Percentiles rank a stretch among this genome's conserved stretches.
Conservation (phyloP, 2,797 vertebrate species). For the Melanotaenia maccullochi region DNA sequence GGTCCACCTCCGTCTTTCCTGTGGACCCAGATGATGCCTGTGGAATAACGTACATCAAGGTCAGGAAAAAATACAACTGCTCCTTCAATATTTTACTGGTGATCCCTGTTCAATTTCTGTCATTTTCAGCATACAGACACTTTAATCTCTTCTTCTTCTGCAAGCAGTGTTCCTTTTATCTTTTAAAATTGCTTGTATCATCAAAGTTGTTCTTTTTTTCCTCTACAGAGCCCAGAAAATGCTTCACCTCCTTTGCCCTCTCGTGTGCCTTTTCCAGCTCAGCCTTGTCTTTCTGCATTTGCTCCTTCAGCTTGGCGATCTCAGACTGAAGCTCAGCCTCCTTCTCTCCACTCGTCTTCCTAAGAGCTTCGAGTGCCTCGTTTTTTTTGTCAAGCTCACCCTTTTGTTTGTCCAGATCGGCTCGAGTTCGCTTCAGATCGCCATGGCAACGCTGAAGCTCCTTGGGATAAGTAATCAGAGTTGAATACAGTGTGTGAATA, state of each 20-base stretch:
- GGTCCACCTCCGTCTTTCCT: conserved; percentile 63
- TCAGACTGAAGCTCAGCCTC: conserved; percentile 78
- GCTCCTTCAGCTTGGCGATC: conserved; percentile 80
- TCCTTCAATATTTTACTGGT: not conserved
- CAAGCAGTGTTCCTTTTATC: not conserved
- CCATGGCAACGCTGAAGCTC: conserved; percentile 81
- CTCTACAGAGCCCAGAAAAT: not conserved
- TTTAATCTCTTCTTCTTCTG: not conserved
- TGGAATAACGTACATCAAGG: not conserved
- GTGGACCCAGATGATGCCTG: conserved; percentile 43
- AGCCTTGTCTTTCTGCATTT: conserved; percentile 78
- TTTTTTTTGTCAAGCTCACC: conserved; percentile 74
- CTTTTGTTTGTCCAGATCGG: conserved; percentile 79
- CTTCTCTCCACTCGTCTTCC: conserved; percentile 67
- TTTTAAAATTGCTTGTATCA: not conserved
- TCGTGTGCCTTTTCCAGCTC: conserved; percentile 79
- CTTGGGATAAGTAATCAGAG: conserved; percentile 75
- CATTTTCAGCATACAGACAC: conserved; percentile 3
- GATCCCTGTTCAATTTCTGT: not conserved
- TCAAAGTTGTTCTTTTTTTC: not conserved
- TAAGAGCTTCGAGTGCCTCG: conserved; percentile 77
- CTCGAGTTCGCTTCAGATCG: conserved; percentile 73
- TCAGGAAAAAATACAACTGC: not conserved
- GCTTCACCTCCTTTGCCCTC: conserved; percentile 83
- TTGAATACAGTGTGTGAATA: conserved; percentile 37